phyloP scores from a whole-genome alignment of 1,140 invertebrate genomes.

The Hyles euphorbiae region DNA sequence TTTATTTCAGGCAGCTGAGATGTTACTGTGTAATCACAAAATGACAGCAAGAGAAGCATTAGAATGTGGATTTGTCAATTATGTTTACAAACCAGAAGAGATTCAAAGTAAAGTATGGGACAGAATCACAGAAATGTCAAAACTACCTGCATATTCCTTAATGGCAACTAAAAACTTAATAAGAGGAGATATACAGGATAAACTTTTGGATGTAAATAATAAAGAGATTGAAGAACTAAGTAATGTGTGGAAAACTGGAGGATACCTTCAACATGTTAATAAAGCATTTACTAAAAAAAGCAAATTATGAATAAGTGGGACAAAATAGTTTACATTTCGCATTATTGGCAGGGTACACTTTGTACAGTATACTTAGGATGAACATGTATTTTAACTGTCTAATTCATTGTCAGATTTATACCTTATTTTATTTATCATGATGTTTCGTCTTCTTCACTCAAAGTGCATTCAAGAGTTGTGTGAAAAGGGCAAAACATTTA shows the following conservation, averaged over 20 bases:
- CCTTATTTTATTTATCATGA: no score
- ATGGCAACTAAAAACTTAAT: constrained; percentile 46
- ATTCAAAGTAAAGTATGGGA: constrained; percentile 78
- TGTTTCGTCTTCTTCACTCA: no score
- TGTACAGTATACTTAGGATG: no score
- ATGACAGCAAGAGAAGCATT: constrained; percentile 85
- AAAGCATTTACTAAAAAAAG: constrained; percentile 8
- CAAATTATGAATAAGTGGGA: constrained; percentile 4
- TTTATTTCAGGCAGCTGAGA: constrained; percentile 82
- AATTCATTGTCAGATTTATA: no score
- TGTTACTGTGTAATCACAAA: constrained; percentile 88
- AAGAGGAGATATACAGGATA: constrained; percentile 29
- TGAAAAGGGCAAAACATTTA: no score
- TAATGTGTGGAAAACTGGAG: constrained; percentile 19
- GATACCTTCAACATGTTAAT: background rate
- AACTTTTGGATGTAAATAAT: constrained; percentile 42
- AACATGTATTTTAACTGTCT: no score
- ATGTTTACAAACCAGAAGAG: constrained; percentile 77
- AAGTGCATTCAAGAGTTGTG: no score
- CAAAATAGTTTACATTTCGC: background rate
- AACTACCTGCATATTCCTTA: constrained; percentile 55
- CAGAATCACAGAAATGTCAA: constrained; percentile 70
- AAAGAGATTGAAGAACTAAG: constrained; percentile 42
- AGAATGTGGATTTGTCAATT: constrained; percentile 82
- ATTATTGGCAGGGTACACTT: no score